Conservation (phyloP, 1,140 invertebrate species). For the Mamestra configurata region DNA sequence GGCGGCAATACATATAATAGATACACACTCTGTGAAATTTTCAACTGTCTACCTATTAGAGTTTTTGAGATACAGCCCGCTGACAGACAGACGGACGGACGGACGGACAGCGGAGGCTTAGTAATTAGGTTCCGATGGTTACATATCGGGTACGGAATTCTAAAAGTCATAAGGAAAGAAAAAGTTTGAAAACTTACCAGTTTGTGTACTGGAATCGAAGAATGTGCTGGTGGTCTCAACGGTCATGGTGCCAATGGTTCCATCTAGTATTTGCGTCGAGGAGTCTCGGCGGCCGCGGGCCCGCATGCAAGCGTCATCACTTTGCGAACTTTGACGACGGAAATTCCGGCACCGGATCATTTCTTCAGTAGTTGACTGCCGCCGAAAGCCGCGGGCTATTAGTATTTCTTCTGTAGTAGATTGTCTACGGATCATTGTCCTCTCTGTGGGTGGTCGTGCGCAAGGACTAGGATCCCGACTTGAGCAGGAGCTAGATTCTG, state of each 20-base stretch:
- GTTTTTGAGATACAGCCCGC: too few species aligned
- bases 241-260: slow-evolving; percentile 97
- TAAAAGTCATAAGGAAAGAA: neutral
- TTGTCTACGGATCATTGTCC: slow-evolving; percentile 93
- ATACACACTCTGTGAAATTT: too few species aligned
- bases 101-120: too few species aligned
- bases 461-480: slow-evolving; percentile 92
- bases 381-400: slow-evolving; percentile 95
- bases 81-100: too few species aligned
- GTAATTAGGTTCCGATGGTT: too few species aligned
- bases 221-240: slow-evolving; percentile 97
- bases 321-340: slow-evolving; percentile 93
- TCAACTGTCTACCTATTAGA: too few species aligned
- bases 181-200: slow-evolving; percentile 90
- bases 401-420: slow-evolving; percentile 97
- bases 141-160: too few species aligned
- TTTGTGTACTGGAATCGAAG: slow-evolving; percentile 97
- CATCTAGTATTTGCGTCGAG: slow-evolving; percentile 96
- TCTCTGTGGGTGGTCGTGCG: slow-evolving; percentile 88
- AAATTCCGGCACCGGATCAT: slow-evolving; percentile 97
- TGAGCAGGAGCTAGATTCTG: slow-evolving; percentile 93
- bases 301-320: slow-evolving; percentile 91
- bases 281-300: slow-evolving; percentile 95
- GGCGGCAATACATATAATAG: too few species aligned
- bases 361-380: slow-evolving; percentile 96